phyloP scores from a whole-genome alignment of 1,140 invertebrate species.

The Drosophila ironensis region DNA sequence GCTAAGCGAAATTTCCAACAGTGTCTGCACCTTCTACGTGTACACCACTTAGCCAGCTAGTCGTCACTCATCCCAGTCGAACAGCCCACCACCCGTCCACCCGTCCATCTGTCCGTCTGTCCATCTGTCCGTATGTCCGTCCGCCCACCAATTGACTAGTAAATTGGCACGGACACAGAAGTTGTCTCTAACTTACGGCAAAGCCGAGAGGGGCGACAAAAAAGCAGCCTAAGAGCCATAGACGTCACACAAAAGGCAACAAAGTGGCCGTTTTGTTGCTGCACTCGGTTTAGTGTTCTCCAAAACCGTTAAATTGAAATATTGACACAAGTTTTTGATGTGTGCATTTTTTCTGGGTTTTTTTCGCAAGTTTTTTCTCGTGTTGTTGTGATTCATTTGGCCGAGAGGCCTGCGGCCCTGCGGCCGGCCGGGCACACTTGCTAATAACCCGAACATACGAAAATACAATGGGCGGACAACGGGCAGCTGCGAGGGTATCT shows the following conservation, averaged over 20 bases:
- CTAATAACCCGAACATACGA: conserved; percentile 63
- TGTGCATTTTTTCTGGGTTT: conserved; percentile 10
- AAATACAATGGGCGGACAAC: conserved; percentile 41
- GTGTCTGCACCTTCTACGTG: conserved; percentile 22
- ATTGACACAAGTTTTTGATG: conserved; percentile 64
- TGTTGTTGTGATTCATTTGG: conserved; percentile 37
- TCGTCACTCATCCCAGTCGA: conserved; percentile 23
- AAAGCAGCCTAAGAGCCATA: conserved; percentile 56
- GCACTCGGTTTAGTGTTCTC: conserved; percentile 41
- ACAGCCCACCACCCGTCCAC: conserved; percentile 1
- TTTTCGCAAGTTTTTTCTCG: conserved; percentile 12
- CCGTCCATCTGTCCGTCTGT: conserved; percentile 4
- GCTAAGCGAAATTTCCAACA: conserved; percentile 26
- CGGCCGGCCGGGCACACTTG: conserved; percentile 36
- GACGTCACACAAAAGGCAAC: conserved; percentile 55
- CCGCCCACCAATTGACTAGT: conserved; percentile 49
- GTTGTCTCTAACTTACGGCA: conserved; percentile 72
- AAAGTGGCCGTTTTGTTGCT: conserved; percentile 62
- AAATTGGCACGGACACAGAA: conserved; percentile 51
- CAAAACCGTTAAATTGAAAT: conserved; percentile 74
- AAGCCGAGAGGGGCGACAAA: conserved; percentile 31
- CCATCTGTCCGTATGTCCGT: conserved; percentile 14
- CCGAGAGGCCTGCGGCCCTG: conserved; percentile 11
- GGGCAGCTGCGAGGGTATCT: conserved; percentile 11
- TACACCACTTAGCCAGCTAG: conserved; percentile 33